Base-by-base conservation (phyloP, 1,140 invertebrate species). In the Calosoma granatense region DNA sequence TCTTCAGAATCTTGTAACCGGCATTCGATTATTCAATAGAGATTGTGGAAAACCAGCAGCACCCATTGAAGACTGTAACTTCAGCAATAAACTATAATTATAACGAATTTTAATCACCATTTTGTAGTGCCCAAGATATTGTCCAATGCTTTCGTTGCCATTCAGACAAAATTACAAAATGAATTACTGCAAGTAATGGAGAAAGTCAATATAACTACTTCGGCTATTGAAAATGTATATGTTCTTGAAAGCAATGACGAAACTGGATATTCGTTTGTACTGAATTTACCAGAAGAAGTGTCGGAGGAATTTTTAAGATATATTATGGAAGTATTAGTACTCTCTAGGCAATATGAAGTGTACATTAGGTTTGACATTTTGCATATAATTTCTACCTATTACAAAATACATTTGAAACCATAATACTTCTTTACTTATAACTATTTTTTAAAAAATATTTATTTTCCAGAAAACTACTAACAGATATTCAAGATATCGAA, bases 21-120 rank as follows among this genome's bases (percentile, higher is more conserved):
- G 84, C 0, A 82, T 85, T 39, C 70, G 84, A 30, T 67, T 86
- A 26, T 86, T 85, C 65, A 85, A 86, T 62, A 75, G 78, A 61
- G 81, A 85, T 64, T 83, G 81, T 58, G 76, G 79, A 59, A 81
- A 81, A 51, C 80, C 81, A 0, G 82, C 83, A 1, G 79, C 81
- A 53, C 78, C 76, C 2, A 85, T 86, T 62, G 79, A 81, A 36
- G 81, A 85, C 64, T 62, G 83, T 85, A 73, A 78, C 76, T 70
- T 51, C n/a, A n/a, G n/a, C n/a, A n/a, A n/a, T n/a, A n/a, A n/a
- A n/a, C n/a, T n/a, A n/a, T 17, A 19, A 9, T 22, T 9, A 20
- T 12, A 36, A 56, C 4, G 1, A 41, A 41, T 43, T 55, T 51
- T 55, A n/a, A n/a, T n/a, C n/a, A n/a, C n/a, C n/a, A n/a, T 51